A percentile compares a stretch with the other conserved stretches of the same genome.
These are phyloP conservation scores for Chascanopsetta lugubris DNA, from an alignment of 2,113 vertebrate species.

Conservation along the genomic window DNA sequence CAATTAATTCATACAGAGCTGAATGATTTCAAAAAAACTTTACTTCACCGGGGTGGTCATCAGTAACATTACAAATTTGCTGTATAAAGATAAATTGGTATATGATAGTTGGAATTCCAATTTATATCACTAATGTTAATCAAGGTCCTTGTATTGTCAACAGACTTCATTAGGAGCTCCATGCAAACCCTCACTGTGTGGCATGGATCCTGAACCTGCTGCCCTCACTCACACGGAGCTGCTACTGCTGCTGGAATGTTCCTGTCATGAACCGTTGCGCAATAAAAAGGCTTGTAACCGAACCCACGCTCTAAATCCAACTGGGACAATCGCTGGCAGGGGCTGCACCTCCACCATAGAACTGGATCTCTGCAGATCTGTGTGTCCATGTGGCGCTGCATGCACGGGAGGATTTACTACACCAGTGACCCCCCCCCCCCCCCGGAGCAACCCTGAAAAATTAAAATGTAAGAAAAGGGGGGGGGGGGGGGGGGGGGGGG, in stretches of 20 bases:
- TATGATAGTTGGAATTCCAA: too few relatives aligned
- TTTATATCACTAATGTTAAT: too few relatives aligned
- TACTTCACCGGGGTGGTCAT: too few relatives aligned
- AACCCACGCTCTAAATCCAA: constrained; percentile 72
- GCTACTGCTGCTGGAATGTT: constrained; percentile 42
- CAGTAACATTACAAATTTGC: too few relatives aligned
- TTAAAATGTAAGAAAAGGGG: too few relatives aligned
- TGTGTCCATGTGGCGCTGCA: constrained; percentile 16
- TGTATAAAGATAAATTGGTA: too few relatives aligned
- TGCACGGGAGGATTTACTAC: constrained; percentile 24
- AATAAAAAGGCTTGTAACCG: constrained; percentile 77
- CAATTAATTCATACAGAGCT: too few relatives aligned
- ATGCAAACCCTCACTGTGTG: not conserved
- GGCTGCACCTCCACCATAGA: constrained; percentile 25
- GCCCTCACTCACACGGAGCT: constrained; percentile 61
- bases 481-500: constrained; percentile 9
- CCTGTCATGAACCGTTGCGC: constrained; percentile 55
- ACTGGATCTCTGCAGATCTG: constrained; percentile 30
- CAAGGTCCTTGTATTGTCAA: too few relatives aligned
- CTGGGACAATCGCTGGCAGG: constrained; percentile 67
- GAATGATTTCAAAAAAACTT: too few relatives aligned
- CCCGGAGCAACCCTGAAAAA: too few relatives aligned
- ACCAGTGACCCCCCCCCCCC: constrained; percentile 36
- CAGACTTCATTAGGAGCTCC: not conserved
- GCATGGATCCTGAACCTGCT: constrained; percentile 58